Base-by-base conservation (phyloP, 2,888 invertebrate genomes). In the Galerucella calmariensis region DNA sequence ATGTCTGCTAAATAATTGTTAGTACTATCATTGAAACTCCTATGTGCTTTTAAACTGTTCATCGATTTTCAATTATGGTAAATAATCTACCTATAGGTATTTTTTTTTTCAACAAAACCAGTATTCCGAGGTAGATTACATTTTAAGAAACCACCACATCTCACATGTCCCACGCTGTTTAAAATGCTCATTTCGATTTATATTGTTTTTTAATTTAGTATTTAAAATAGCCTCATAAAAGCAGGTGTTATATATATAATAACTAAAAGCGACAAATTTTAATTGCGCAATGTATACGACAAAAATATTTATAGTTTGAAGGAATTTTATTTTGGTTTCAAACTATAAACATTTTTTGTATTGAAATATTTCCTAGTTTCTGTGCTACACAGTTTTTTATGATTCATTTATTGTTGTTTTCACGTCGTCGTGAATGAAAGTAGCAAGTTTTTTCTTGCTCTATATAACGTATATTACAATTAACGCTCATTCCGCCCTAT, bases 11-110 rank as follows among this genome's bases (percentile, higher is more conserved):
- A 65, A 65, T 65, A 46, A 48, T 65, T 65, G 46, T 65, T 65
- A 58, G 65, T 65, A 44, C 44, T 44, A 3, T 5, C 65, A 71
- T 71, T 71, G 65, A 71, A 62, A 71, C 65, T 65, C 65, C 27
- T 41, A 58, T 65, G 71, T 46, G 56, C 16, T 71, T 71, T 53
- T 65, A 71, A 71, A 65, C 44, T 58, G 12, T 44, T 24, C 53
- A 65, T 71, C 65, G n/a, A 41, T 71, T 65, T 71, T 71, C 53
- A 71, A 71, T 71, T 63, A 71, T 56, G 53, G 65, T 56, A 71
- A 65, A 71, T 65, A 65, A 65, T 20, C 16, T 12, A 41, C 20
- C 20, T 44, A 63, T 53, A 20, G 20, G 14, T 24, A 1, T 20
- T 2, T 24, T 5, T 9, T 35, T 61, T 46, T 20, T 20, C 20